These are phyloP conservation scores for Timema cristinae DNA, from an alignment of 2,888 invertebrate genomes.

Conservation along the genomic window DNA sequence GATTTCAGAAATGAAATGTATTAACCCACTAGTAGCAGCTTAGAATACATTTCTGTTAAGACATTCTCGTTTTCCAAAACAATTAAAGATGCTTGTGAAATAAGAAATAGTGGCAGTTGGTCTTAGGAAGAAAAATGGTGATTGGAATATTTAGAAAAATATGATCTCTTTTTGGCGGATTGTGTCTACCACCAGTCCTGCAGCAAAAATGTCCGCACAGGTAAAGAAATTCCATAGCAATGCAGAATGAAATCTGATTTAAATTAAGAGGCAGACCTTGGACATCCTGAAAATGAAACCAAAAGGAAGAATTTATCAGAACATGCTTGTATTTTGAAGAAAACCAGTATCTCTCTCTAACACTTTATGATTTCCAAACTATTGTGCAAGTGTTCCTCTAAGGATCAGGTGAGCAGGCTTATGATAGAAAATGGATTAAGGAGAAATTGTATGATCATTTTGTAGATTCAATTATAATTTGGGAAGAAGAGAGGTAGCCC, in stretches of 20 bases:
- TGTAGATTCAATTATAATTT: background rate
- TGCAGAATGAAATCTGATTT: background rate
- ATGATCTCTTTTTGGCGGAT: background rate
- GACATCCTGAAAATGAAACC: background rate
- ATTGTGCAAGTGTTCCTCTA: background rate
- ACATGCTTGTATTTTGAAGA: background rate
- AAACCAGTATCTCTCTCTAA: background rate
- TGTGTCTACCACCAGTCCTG: background rate
- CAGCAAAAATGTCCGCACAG: background rate
- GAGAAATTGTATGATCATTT: background rate
- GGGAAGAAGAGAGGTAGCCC: background rate
- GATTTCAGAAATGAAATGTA: background rate
- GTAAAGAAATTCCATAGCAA: background rate
- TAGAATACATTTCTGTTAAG: background rate
- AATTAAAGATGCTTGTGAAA: constrained; percentile 3
- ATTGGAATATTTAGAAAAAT: background rate
- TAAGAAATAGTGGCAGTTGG: background rate
- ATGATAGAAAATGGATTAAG: background rate
- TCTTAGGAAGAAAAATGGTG: background rate
- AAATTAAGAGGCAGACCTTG: background rate
- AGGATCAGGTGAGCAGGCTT: background rate
- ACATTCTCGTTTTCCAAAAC: background rate
- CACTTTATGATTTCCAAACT: background rate
- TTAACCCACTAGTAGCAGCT: background rate
- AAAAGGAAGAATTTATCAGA: background rate